Evolutionary conservation across 1,140 invertebrate species (phyloP).

Genomic region (Drepana arcuata): DNA sequence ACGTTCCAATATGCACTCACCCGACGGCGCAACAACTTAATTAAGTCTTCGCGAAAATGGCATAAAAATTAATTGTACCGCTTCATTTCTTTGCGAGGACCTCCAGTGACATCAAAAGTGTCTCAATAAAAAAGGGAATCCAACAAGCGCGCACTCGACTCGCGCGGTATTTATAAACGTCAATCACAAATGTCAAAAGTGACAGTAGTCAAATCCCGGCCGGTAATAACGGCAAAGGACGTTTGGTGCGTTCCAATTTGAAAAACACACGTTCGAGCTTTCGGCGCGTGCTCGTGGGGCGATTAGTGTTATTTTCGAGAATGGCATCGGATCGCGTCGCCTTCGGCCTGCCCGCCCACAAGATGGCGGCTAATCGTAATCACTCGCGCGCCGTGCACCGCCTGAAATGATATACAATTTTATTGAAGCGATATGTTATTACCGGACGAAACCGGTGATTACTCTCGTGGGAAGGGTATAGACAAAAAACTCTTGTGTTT

Average conservation of each 20-base stretch:
- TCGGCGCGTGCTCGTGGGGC: slow-evolving; percentile 58
- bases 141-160: slow-evolving; percentile 60
- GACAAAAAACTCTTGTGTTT: slow-evolving; percentile 59
- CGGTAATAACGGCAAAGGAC: slow-evolving; percentile 55
- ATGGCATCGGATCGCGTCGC: slow-evolving; percentile 65
- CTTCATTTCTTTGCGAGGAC: no score
- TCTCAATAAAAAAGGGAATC: slow-evolving; percentile 49
- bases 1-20: slow-evolving; percentile 70
- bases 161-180: slow-evolving; percentile 57
- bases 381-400: slow-evolving; percentile 54
- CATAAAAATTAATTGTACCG: no score
- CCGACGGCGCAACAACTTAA: no score
- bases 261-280: slow-evolving; percentile 58
- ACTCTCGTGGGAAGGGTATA: slow-evolving; percentile 65
- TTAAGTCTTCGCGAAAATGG: no score
- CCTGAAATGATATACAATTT: slow-evolving; percentile 69
- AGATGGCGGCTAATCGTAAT: slow-evolving; percentile 65
- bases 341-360: slow-evolving; percentile 61
- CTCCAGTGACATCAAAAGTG: slow-evolving; percentile 54
- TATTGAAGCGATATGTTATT: slow-evolving; percentile 69
- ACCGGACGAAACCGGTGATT: slow-evolving; percentile 63
- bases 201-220: slow-evolving; percentile 65
- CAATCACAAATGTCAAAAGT: slow-evolving; percentile 63
- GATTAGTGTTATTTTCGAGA: slow-evolving; percentile 69
- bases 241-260: slow-evolving; percentile 45